A percentile compares a stretch with the other conserved stretches of the same genome.
phyloP scores from a whole-genome alignment of 2,797 vertebrate genomes.

The Caiman crocodilus region DNA sequence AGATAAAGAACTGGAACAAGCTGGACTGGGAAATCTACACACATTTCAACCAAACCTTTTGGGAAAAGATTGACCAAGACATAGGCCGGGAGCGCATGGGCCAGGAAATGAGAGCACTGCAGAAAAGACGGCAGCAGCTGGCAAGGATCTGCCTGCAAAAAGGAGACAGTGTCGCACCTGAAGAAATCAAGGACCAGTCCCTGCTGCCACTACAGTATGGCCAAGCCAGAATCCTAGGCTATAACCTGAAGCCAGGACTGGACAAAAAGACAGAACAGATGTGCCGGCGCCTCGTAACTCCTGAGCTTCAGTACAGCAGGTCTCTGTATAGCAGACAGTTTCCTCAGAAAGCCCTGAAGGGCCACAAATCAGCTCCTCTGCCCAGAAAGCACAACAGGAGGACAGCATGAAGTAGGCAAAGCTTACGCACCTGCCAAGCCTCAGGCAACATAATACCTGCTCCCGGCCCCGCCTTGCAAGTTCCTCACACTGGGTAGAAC shows the following conservation, averaged over 20 bases:
- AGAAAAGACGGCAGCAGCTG: constrained; percentile 65
- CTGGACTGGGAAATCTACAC: constrained; percentile 89
- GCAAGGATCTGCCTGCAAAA: constrained; percentile 81
- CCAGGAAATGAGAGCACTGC: constrained; percentile 79
- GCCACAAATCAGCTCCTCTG: neutral
- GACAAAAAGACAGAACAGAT: constrained; percentile 45
- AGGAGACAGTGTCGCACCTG: constrained; percentile 77
- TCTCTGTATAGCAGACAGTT: constrained; percentile 82
- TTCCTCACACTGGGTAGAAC: neutral
- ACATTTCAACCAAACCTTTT: constrained; percentile 89
- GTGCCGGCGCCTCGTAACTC: constrained; percentile 84
- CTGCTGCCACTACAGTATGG: constrained; percentile 86
- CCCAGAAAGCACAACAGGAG: neutral
- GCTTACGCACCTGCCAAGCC: neutral
- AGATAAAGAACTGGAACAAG: constrained; percentile 85
- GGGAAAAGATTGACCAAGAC: constrained; percentile 79
- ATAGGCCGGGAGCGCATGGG: constrained; percentile 80
- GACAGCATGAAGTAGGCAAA: neutral
- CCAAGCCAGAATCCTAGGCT: constrained; percentile 84
- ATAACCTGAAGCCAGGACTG: constrained; percentile 84
- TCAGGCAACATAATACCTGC: neutral
- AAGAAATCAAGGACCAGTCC: constrained; percentile 76
- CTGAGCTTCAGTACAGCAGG: constrained; percentile 86
- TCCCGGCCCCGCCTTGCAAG: neutral
- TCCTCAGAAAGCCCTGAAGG: neutral